Conservation (phyloP, 2,888 invertebrate species). For the Parelbella ahira region DNA sequence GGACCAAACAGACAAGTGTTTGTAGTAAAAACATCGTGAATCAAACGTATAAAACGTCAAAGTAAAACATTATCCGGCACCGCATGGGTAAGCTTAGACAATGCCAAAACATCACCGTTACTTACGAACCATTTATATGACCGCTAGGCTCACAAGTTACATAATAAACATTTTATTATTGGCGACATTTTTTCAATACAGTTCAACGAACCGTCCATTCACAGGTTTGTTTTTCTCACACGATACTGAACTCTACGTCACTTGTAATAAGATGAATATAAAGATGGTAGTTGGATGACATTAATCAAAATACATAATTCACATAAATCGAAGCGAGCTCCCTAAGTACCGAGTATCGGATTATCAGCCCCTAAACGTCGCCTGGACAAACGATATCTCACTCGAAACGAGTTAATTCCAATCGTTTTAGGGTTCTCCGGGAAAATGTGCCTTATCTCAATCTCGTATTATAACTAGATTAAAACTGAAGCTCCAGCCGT, state of each 20-base stretch:
- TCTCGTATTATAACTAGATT: too few relatives aligned
- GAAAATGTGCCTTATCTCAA: too few relatives aligned
- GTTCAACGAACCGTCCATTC: slow-evolving; percentile 35
- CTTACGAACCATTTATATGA: slow-evolving; percentile 18
- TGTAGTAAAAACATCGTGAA: too few relatives aligned
- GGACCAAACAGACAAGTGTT: too few relatives aligned
- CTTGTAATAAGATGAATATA: not conserved
- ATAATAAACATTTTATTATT: slow-evolving; percentile 33
- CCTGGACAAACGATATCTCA: slow-evolving; percentile 41
- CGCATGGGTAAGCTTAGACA: slow-evolving; percentile 21
- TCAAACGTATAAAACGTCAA: too few relatives aligned
- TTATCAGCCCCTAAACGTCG: slow-evolving; percentile 53
- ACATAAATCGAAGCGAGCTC: slow-evolving; percentile 54
- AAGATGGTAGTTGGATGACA: slow-evolving; percentile 26
- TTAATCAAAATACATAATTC: slow-evolving; percentile 46
- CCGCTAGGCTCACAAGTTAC: slow-evolving; percentile 19
- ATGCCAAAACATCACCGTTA: slow-evolving; percentile 23
- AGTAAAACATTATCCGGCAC: too few relatives aligned
- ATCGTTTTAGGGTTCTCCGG: slow-evolving; percentile 36
- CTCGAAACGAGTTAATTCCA: slow-evolving; percentile 52
- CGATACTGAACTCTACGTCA: slow-evolving; percentile 2
- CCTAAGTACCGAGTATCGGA: slow-evolving; percentile 53
- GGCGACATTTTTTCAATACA: slow-evolving; percentile 34
- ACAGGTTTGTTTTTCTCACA: not conserved
- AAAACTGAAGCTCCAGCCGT: too few relatives aligned